These are phyloP conservation scores for Lepidochrysops patricia DNA, from an alignment of 2,888 invertebrate genomes.

Conservation along the genomic window DNA sequence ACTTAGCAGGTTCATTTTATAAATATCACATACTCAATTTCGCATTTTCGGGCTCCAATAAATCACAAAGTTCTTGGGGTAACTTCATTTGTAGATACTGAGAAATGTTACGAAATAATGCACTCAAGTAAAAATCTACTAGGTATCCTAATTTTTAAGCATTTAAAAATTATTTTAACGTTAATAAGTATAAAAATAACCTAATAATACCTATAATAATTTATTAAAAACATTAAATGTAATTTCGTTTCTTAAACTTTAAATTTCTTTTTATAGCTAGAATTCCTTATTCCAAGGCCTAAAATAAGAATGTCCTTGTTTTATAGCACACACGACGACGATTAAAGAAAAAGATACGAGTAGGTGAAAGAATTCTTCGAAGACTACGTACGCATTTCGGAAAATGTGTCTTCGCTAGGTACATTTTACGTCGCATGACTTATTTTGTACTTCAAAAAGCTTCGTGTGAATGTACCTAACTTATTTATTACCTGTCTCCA, in stretches of 20 bases:
- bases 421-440: neutral
- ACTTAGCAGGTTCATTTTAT: too few relatives aligned
- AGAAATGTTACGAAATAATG: too few relatives aligned
- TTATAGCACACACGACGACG: neutral
- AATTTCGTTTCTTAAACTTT: neutral
- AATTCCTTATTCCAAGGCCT: neutral
- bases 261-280: neutral
- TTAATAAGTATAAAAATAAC: too few relatives aligned
- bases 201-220: too few relatives aligned
- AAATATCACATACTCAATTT: too few relatives aligned
- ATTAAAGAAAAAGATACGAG: neutral
- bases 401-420: neutral
- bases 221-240: too few relatives aligned
- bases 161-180: too few relatives aligned
- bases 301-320: neutral
- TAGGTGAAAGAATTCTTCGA: neutral
- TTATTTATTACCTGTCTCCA: neutral
- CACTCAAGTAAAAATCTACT: too few relatives aligned
- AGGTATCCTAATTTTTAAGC: too few relatives aligned
- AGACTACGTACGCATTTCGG: neutral
- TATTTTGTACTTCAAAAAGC: neutral
- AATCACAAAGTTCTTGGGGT: too few relatives aligned
- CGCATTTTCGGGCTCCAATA: too few relatives aligned
- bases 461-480: neutral
- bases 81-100: too few relatives aligned